phyloP scores from a whole-genome alignment of 2,113 vertebrate species.

The Otolemur garnettii region DNA sequence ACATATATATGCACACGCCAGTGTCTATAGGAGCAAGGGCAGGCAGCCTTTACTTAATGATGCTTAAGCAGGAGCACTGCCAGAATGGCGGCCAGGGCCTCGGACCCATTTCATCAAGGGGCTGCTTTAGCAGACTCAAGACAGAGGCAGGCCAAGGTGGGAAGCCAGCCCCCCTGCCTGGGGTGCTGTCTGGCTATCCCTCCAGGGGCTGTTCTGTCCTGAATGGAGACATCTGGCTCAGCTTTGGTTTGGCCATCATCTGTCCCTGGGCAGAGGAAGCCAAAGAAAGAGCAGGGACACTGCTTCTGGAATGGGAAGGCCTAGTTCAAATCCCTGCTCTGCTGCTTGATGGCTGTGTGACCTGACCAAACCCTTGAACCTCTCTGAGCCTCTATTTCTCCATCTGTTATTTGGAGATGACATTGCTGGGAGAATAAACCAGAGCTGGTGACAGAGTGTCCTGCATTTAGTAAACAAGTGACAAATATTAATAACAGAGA shows the following conservation, averaged over 20 bases:
- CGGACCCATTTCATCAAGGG: accelerated
- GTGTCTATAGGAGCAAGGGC: not conserved
- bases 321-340: not conserved
- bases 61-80: too few relatives aligned
- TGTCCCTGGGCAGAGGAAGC: not conserved
- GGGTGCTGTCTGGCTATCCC: not conserved
- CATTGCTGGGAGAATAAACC: too few relatives aligned
- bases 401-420: too few relatives aligned
- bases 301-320: not conserved
- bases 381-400: not conserved
- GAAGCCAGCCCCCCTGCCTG: not conserved
- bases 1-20: not conserved
- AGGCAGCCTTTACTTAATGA: not conserved
- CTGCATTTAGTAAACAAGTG: accelerated
- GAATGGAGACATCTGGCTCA: not conserved
- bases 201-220: not conserved
- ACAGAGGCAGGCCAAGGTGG: not conserved
- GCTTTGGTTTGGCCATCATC: not conserved
- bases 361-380: not conserved
- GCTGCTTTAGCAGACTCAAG: too few relatives aligned
- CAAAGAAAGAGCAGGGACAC: accelerated
- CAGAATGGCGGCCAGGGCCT: not conserved
- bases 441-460: too few relatives aligned
- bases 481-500: accelerated
- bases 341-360: not conserved